phyloP scores from a whole-genome alignment of 2,113 vertebrate species.

The Oophaga pumilio region DNA sequence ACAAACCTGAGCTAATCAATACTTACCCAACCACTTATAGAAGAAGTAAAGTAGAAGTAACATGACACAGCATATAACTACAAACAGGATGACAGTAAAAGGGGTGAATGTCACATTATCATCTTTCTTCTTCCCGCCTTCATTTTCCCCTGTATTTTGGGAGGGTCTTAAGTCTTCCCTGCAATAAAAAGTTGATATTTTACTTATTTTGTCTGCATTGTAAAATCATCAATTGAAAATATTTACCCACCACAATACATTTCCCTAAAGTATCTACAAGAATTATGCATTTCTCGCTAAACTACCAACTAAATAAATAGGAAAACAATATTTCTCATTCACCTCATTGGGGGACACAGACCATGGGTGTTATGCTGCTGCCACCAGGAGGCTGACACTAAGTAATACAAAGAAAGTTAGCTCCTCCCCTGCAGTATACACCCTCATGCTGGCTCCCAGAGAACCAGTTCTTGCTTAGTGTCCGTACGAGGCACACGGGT shows the following conservation, averaged over 20 bases:
- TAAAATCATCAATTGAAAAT: background rate
- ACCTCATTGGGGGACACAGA: too few relatives aligned
- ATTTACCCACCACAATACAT: background rate
- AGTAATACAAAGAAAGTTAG: too few relatives aligned
- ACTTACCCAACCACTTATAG: slow-evolving; percentile 89
- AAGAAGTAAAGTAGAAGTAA: slow-evolving; percentile 94
- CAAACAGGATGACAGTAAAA: slow-evolving; percentile 85
- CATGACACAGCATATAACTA: slow-evolving; percentile 87
- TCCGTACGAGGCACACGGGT: too few relatives aligned
- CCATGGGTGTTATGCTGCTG: too few relatives aligned
- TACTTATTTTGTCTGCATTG: background rate
- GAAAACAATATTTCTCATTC: too few relatives aligned
- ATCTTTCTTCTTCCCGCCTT: slow-evolving; percentile 69
- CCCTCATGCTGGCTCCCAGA: too few relatives aligned
- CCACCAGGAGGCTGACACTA: too few relatives aligned
- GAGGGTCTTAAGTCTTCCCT: slow-evolving; percentile 77
- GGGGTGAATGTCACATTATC: slow-evolving; percentile 82
- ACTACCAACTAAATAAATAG: too few relatives aligned
- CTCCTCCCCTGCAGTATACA: too few relatives aligned
- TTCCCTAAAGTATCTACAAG: background rate
- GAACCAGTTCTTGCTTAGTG: too few relatives aligned
- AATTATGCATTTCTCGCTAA: too few relatives aligned
- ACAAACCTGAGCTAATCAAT: background rate
- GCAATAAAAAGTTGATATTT: slow-evolving; percentile 10
- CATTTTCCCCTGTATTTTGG: slow-evolving; percentile 62